Base-by-base conservation (phyloP, 1,140 invertebrate species). In the Penaeus japonicus region DNA sequence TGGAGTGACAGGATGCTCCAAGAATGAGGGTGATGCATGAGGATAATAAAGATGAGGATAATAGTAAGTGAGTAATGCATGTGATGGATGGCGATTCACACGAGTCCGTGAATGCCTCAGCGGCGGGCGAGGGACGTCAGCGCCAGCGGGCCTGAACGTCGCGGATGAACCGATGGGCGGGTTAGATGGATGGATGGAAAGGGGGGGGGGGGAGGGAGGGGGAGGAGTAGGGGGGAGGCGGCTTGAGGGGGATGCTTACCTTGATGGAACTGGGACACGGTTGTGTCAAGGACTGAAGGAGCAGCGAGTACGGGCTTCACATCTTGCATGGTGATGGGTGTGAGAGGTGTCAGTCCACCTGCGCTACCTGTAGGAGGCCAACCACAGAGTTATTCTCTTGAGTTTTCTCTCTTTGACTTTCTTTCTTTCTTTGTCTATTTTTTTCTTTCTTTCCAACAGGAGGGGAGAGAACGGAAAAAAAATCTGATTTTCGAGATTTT, bases 291-390 rank as follows among this genome's bases (percentile, higher is more conserved):
- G 90, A 93, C 92, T 92, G 93, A 93, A n/a, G 91, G 89, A 57
- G 91, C 90, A 92, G 94, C 94, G 91, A 92, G 87, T 77, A 92
- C 90, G 57, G 95, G 93, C 94, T 95, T 96, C 93, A 96, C 94
- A 92, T 96, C 96, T 93, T 96, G 95, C 95, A 96, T 95, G 92
- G 94, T 95, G 92, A 96, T 95, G 91, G 95, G 95, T 84, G 95
- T 95, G 92, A 96, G 93, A 89, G 95, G 95, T 90, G 95, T 95
- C 92, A 96, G 94, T 90, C 95, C 92, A 70, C 91, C 92, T 79
- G 91, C 94, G 93, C 94, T 94, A 93, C 94, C 91, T 89, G 90
- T 88, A 55, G 79, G 55, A 73, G 81, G 87, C 70, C 79, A 82
- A 73, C 30, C 59, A 32, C 75, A 53, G 30, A 27, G 24, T 18